Base-by-base conservation (phyloP, 1,140 invertebrate species). In the Pseudomyrmex pallidus region DNA sequence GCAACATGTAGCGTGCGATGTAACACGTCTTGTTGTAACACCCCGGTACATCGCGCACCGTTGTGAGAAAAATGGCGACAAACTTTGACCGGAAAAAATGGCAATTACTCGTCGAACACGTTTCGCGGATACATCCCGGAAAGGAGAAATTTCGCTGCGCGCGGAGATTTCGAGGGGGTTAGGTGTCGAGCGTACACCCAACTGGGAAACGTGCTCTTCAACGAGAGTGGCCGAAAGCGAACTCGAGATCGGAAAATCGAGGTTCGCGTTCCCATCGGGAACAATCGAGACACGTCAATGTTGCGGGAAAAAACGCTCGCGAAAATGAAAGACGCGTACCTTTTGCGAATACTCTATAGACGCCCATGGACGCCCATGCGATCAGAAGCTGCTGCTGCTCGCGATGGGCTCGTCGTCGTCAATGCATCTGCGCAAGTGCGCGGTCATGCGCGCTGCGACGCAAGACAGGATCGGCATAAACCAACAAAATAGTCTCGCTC, bases 321-420 rank as follows among this genome's bases (percentile, higher is more conserved):
- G 9, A 63, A 83, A 72, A 77, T 78, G 63, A 85, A 66, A 76
- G 66, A 85, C 89, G 74, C 89, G 35, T 35, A 35, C 35, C 35
- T 35, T 0, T 7, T 35, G 5, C 35, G 5, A 7, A 35, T 7
- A 35, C 35, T 35, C 35, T 35, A 73, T 80, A 22, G 83, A 76
- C 78, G 48, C 5, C 5, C 35, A 35, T 35, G 74, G 82, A 86
- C 82, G 73, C 70, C 62, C 87, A 84, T 87, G 67, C 83, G 85
- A 89, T 90, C 84, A 48, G 25, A 85, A 82, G 68, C 74, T 61
- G 61, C 82, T 77, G 64, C 63, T 72, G 50, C 74, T 25, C 74
- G 35, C 54, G 54, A 54, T 35, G 35, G 67, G 25, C 68, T 63
- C 12, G 2, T 5, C 5, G 54, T 9, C 20, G 9, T 35, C 10